Conservation (phyloP, 2,797 vertebrate species). For the Leptoclinus maculatus region DNA sequence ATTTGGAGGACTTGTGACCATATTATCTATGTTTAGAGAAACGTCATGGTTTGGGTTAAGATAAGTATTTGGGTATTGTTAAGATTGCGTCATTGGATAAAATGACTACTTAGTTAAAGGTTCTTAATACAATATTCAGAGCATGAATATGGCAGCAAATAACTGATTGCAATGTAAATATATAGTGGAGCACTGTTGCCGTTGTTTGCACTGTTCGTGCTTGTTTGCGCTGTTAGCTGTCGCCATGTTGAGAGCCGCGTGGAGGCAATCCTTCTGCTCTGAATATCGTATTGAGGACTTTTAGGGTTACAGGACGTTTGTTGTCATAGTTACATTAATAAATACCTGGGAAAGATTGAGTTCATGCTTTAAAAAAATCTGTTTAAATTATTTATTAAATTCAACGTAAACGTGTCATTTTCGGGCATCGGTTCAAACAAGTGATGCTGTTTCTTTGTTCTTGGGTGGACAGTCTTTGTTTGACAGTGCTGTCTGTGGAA, state of each 20-base stretch:
- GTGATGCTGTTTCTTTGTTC: neutral
- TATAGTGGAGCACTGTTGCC: neutral
- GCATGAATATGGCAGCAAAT: neutral
- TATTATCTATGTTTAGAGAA: no score
- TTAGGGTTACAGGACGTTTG: no score
- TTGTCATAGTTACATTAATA: no score
- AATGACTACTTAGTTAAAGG: neutral
- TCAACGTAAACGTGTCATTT: neutral
- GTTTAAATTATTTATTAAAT: no score
- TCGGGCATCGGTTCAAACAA: neutral
- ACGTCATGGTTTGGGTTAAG: no score
- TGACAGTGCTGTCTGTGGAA: slow-evolving; percentile 9
- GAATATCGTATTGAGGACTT: no score
- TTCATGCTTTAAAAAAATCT: no score
- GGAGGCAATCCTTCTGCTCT: neutral
- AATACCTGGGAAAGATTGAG: no score
- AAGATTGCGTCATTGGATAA: neutral
- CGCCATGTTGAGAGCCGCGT: no score
- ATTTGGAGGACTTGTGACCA: no score
- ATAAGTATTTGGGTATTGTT: neutral
- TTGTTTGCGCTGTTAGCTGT: no score
- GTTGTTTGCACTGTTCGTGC: neutral
- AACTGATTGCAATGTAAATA: neutral
- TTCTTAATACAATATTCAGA: neutral
- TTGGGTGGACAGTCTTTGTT: neutral